Base-by-base conservation (phyloP, 2,888 invertebrate species). In the Amblyjoppa proteus region DNA sequence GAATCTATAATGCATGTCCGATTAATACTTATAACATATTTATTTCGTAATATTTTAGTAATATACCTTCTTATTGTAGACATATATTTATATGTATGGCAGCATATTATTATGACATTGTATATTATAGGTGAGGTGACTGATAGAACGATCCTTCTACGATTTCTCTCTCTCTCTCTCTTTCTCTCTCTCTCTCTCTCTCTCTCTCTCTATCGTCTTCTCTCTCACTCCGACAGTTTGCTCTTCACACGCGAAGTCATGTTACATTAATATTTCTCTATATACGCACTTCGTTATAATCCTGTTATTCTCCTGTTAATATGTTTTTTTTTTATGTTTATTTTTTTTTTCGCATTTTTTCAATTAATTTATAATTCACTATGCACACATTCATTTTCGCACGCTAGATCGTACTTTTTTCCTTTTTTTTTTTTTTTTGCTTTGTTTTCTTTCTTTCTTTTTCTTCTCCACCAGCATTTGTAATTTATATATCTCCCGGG, bases 31-130 rank as follows among this genome's bases (percentile, higher is more conserved):
- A 91, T 90, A 91, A 91, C 90, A 89, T 91, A 91, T 91, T 92
- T 91, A 91, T 92, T 91, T 90, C 83, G 88, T 90, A 92, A 92
- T 92, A 90, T 91, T 91, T 91, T 91, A 91, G 86, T 91, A 90
- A 91, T 92, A 91, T 92, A 92, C 89, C 85, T 92, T 88, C 93
- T 93, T 94, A 93, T 90, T 91, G 90, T 93, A 92, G 91, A 94
- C 93, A 94, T 93, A 92, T 93, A 94, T 93, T 93, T 92, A 93
- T 93, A 93, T 92, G 91, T 91, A 93, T 94, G 94, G 93, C 93
- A 94, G 94, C 93, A 92, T 93, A 93, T 91, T 92, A 92, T 92
- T 89, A 93, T 93, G 93, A 93, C 93, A 93, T 92, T 93, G 91
- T 94, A 91, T 93, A 92, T 91, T 93, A 92, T 92, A 92, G 89